Evolutionary conservation across 2,113 vertebrate species (phyloP).

Genomic region (Struthio camelus): DNA sequence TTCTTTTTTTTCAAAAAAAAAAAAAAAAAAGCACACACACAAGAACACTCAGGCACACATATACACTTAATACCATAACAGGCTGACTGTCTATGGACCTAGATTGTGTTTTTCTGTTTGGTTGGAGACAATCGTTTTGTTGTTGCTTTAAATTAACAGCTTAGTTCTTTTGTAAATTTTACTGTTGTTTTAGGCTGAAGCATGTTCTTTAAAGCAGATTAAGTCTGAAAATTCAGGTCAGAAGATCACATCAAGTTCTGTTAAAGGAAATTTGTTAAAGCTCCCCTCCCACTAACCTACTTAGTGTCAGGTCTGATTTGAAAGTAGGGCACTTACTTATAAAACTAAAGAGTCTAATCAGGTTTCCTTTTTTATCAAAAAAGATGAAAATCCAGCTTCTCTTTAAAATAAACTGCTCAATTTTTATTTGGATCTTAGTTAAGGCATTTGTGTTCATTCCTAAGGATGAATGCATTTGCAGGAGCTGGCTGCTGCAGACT

Average conservation of each 20-base stretch:
- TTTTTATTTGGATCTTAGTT: constrained; percentile 25
- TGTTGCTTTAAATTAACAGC: constrained; percentile 33
- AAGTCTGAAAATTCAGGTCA: constrained; percentile 69
- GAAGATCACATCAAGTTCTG: constrained; percentile 66
- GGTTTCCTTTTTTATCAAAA: constrained; percentile 60
- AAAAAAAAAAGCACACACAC: neutral
- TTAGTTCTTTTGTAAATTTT: constrained; percentile 37
- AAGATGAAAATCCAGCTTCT: constrained; percentile 55
- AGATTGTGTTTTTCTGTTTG: neutral
- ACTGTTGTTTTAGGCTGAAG: neutral
- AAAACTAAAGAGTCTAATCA: constrained; percentile 69
- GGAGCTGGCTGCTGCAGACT: neutral
- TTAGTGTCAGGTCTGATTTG: constrained; percentile 68
- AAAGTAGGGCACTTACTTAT: constrained; percentile 62
- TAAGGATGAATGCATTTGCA: constrained; percentile 9
- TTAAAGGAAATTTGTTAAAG: constrained; percentile 68
- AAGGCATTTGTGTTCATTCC: constrained; percentile 24
- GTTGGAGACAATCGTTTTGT: neutral
- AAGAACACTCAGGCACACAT: neutral
- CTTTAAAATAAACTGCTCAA: constrained; percentile 23
- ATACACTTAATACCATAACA: neutral
- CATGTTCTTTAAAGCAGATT: constrained; percentile 53
- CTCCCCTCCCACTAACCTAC: constrained; percentile 69
- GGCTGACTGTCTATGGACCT: neutral
- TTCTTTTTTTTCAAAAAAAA: neutral